These are phyloP conservation scores for Tapera naevia DNA, from an alignment of 2,797 vertebrate species.

Conservation along the genomic window DNA sequence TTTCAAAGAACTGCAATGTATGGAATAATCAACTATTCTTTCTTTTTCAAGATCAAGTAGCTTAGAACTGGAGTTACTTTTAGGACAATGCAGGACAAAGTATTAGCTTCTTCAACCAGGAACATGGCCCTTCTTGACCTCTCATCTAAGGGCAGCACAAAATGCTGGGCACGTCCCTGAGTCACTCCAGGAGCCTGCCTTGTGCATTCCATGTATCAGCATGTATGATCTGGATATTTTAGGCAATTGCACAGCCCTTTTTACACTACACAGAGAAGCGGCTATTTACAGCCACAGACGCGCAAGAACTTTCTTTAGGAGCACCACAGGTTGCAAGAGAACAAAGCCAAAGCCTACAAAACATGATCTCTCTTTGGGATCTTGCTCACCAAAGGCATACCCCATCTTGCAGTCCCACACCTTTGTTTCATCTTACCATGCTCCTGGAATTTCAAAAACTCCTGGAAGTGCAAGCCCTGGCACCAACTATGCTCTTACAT, in stretches of 20 bases:
- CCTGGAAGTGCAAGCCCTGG: neutral
- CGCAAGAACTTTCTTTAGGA: neutral
- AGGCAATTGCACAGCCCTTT: neutral
- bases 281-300: neutral
- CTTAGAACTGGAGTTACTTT: neutral
- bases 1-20: neutral
- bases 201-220: accelerated
- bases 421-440: neutral
- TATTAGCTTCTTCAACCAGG: neutral
- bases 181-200: neutral
- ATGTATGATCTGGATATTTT: neutral
- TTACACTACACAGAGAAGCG: neutral
- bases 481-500: neutral
- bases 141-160: neutral
- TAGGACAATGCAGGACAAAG: neutral
- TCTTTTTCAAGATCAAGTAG: neutral
- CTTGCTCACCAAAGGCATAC: neutral
- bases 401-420: neutral
- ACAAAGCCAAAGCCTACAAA: neutral
- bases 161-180: neutral
- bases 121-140: neutral
- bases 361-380: neutral
- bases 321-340: neutral
- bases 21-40: neutral
- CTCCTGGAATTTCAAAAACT: neutral